Evolutionary conservation across 1,140 invertebrate species (phyloP), one percentile per base, ranked within the genome.

Genomic region (Oryctes rhinoceros): DNA sequence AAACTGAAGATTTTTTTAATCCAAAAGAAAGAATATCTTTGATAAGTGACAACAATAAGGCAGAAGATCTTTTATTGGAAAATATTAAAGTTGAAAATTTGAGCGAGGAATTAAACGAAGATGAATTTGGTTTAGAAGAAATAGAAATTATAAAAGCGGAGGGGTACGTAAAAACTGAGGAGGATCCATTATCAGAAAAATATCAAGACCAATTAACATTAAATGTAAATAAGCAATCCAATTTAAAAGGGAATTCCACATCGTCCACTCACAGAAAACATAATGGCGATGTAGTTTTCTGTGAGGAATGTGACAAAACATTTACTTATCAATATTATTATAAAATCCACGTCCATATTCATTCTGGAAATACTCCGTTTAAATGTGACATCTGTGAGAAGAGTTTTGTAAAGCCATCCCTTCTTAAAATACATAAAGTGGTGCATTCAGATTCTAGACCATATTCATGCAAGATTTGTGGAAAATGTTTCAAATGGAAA

Each of bases 391-490:
- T 71, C 6, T 71, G 65, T 24, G 24, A 24, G 1, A 71, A 37
- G 35, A 24, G 65, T 24, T 71, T 71, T 15, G 65, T 71, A 35
- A 20, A 24, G 20, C 7, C 6, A 35, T 30, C 13, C 20, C 24
- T 10, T 2, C 65, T 71, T 15, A 30, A 71, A 15, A 35, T 71
- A 35, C 65, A 71, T 71, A 71, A 71, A 71, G 18, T 20, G 6
- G 10, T 4, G 0, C 75, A 76, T 49, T 44, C 75, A 10, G 75
- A 49, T 13, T 15, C 48, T 47, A 76, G 35, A 76, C 75, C 75
- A 15, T 76, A 18, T 49, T 47, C 18, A 24, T 71, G 65, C 24
- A 24, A 71, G 5, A 71, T 71, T 71, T 71, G 65, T 24, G 24
- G 24, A 2, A 30, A 30, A 30, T 30, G 24, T 30, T 30, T 30